A percentile compares a stretch with the other conserved stretches of the same genome.
These are phyloP conservation scores for Vulpes ferrilata DNA, from an alignment of 2,113 vertebrate genomes.

Conservation along the genomic window DNA sequence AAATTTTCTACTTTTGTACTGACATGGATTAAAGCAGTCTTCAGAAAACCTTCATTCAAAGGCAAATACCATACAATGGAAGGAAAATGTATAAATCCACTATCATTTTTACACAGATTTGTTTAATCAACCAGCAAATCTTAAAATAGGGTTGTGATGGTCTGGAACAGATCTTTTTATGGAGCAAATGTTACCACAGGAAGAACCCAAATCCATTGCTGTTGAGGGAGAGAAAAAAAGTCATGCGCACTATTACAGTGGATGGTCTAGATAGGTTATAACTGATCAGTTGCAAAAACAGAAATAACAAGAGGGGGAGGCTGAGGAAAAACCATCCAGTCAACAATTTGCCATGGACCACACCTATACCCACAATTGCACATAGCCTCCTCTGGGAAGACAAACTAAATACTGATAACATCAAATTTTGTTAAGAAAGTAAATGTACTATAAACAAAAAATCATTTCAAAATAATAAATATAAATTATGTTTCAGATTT, in stretches of 20 bases:
- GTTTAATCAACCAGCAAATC: not conserved
- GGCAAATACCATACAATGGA: not conserved
- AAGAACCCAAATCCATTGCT: not conserved
- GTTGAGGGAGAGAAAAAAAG: not conserved
- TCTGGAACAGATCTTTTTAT: not conserved
- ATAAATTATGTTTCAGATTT: conserved; percentile 52
- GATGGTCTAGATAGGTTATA: not conserved
- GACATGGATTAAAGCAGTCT: not conserved
- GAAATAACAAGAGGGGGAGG: not conserved
- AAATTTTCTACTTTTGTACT: not conserved
- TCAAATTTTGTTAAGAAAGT: conserved; percentile 53
- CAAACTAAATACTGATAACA: conserved; percentile 10
- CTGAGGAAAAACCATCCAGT: not conserved
- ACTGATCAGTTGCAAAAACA: not conserved
- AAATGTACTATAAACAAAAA: conserved; percentile 44
- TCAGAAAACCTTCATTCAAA: not conserved
- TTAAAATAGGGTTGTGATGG: not conserved
- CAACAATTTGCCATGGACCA: not conserved
- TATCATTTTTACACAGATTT: not conserved
- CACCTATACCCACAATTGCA: not conserved
- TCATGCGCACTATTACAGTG: not conserved
- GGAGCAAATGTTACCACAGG: not conserved
- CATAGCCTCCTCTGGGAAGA: not conserved
- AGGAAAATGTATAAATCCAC: not conserved
- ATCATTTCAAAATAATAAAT: conserved; percentile 59